These are phyloP conservation scores for Macaca fascicularis DNA, from an alignment of 2,113 vertebrate species.

Conservation along the genomic window T2T-MFA8v1.1 NC_088375.1:172549001-172549500, in stretches of 20 bases:
- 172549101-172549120: slow-evolving; percentile 69
- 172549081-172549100: background rate
- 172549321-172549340: slow-evolving; percentile 55
- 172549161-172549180: slow-evolving; percentile 43
- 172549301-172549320: slow-evolving; percentile 68
- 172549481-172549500: slow-evolving; percentile 50
- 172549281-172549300: slow-evolving; percentile 70
- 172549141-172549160: slow-evolving; percentile 48
- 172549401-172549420: slow-evolving; percentile 61
- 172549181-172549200: slow-evolving; percentile 11
- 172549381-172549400: slow-evolving; percentile 38
- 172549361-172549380: background rate
- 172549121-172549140: slow-evolving; percentile 60
- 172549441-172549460: slow-evolving; percentile 58
- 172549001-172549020: slow-evolving; percentile 80
- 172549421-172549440: slow-evolving; percentile 28
- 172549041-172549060: slow-evolving; percentile 74
- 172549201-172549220: slow-evolving; percentile 53
- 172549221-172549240: slow-evolving; percentile 72
- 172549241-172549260: slow-evolving; percentile 35
- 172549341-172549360: slow-evolving; percentile 9
- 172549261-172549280: slow-evolving; percentile 73
- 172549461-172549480: background rate
- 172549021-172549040: slow-evolving; percentile 66
- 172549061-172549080: slow-evolving; percentile 59